Evolutionary conservation across 2,113 vertebrate species (phyloP), one percentile per base, ranked within the genome.

Genomic region (Panurus biarmicus): DNA sequence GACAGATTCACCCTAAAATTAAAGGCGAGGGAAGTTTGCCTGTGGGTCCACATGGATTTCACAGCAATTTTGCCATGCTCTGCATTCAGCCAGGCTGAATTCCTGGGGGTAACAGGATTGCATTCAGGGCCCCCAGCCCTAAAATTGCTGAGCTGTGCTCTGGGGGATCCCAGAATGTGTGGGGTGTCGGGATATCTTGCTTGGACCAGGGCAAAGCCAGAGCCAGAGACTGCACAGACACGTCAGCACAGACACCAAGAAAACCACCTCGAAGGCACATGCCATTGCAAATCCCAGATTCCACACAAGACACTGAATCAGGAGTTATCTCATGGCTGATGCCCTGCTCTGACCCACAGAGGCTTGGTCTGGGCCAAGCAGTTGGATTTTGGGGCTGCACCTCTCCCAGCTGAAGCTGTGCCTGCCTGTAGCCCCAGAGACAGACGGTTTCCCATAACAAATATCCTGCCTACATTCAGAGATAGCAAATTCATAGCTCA

Each of bases 261-360:
- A 56, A 66, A 7, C 20, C 61, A 25, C 13, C 4, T 6, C 8
- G 44, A 38, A 69, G 22, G 15, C 61, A 67, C 0, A 0, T 26
- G 38, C 38, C 25, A 6, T 5, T 57, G 25, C 14, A 73, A 57
- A 88, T 18, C 6, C 73, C 31, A 23, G 8, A 1, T 60, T 47
- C 40, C 22, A 70, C n/a, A n/a, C n/a, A n/a, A n/a, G n/a, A n/a
- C 29, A 12, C 7, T 18, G 40, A 35, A 36, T 21, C 5, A 7
- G 51, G 11, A 28, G 1, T 38, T 42, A 12, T 50, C 66, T 60
- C 17, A 1, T 71, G 60, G 22, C 54, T 65, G 45, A 29, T 44
- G 35, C 47, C 22, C 42, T 74, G 33, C 64, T 22, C 64, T 38
- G 38, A 47, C n/a, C 56, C 65, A 23, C 14, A 20, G 12, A 74